Conservation (phyloP, 2,113 vertebrate genomes). For the Helogale parvula region DNA sequence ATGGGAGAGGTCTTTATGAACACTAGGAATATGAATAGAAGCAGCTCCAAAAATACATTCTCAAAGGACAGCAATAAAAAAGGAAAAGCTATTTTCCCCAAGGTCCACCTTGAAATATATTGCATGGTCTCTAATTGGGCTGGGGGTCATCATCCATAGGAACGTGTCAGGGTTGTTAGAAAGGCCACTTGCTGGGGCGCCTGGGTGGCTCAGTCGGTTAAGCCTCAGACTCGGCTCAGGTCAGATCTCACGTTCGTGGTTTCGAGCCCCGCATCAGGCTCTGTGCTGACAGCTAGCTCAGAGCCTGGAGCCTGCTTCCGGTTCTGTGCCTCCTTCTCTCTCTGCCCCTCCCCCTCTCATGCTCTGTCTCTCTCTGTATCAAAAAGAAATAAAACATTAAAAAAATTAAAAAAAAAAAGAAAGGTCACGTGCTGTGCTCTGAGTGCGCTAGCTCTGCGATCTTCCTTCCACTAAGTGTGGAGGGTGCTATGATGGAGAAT, state of each 20-base stretch:
- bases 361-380: no score
- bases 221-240: no score
- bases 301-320: no score
- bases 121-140: neutral
- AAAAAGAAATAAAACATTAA: no score
- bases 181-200: no score
- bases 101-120: neutral
- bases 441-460: neutral
- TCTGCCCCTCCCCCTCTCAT: no score
- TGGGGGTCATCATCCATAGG: neutral
- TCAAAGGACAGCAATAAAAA: neutral
- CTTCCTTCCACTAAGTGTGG: neutral
- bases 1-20: neutral
- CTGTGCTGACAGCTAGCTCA: no score
- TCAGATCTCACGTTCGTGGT: no score
- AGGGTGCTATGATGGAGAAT: neutral
- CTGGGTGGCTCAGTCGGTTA: no score
- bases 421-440: neutral
- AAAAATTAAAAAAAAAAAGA: no score
- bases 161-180: neutral
- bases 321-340: no score
- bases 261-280: no score
- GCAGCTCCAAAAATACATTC: neutral
- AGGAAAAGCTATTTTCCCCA: neutral
- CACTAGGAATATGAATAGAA: neutral